Evolutionary conservation across 2,113 vertebrate species (phyloP).

Genomic region (Gobius niger): DNA sequence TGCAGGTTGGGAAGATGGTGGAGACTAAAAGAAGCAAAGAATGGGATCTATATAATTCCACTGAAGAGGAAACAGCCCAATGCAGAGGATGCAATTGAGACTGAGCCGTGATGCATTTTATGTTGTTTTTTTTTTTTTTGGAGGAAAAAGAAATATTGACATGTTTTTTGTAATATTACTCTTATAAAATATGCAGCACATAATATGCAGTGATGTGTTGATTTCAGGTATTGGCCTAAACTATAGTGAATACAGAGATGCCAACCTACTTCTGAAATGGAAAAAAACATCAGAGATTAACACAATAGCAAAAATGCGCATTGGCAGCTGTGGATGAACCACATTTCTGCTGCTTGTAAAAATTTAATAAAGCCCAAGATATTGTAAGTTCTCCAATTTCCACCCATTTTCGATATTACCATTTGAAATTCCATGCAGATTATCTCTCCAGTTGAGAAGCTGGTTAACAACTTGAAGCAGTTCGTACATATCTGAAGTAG

Average conservation of each 20-base stretch:
- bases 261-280: no score
- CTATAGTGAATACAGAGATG: no score
- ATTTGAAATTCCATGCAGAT: slow-evolving; percentile 14
- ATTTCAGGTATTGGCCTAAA: not conserved
- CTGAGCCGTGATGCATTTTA: slow-evolving; percentile 25
- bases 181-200: not conserved
- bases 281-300: no score
- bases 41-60: slow-evolving; percentile 79
- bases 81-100: slow-evolving; percentile 40
- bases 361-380: not conserved
- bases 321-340: no score
- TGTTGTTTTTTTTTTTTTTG: slow-evolving; percentile 27
- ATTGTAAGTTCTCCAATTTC: not conserved
- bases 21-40: slow-evolving; percentile 79
- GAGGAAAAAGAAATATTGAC: slow-evolving; percentile 49
- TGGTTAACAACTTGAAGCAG: no score
- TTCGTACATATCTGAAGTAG: no score
- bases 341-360: not conserved
- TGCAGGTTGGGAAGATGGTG: slow-evolving; percentile 80
- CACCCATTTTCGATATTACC: not conserved
- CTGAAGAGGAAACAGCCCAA: slow-evolving; percentile 67
- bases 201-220: not conserved
- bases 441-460: slow-evolving; percentile 18
- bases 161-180: not conserved
- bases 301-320: no score